Evolutionary conservation across 2,797 vertebrate genomes (phyloP).

Genomic region (Chloroceryle amazona): DNA sequence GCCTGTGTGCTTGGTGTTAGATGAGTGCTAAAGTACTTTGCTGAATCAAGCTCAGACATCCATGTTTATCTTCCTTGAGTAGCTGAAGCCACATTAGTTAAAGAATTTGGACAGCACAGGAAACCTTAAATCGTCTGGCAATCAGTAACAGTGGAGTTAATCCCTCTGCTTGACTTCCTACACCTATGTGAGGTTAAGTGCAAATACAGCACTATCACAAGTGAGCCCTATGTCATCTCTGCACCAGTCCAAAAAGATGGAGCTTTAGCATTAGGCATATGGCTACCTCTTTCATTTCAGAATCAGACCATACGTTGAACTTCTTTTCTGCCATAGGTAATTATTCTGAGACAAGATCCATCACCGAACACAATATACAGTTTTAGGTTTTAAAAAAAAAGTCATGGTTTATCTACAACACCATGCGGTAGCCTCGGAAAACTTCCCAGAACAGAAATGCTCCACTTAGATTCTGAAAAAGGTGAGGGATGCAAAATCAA

Average conservation of each 20-base stretch:
- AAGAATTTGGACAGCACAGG: constrained; percentile 17
- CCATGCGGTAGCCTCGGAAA: not conserved
- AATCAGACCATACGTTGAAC: rapidly evolving
- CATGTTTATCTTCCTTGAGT: not conserved
- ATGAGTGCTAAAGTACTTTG: not conserved
- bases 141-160: not conserved
- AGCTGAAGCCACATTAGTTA: not conserved
- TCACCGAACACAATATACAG: not conserved
- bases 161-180: not conserved
- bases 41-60: not conserved
- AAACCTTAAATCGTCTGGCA: constrained; percentile 10
- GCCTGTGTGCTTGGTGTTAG: not conserved
- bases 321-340: not conserved
- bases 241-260: not conserved
- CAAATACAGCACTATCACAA: not conserved
- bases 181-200: not conserved
- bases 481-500: not conserved
- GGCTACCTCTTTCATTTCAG: not conserved
- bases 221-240: not conserved
- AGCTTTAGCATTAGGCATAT: not conserved
- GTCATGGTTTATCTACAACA: not conserved
- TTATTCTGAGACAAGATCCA: not conserved
- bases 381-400: not conserved
- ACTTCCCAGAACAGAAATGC: not conserved
- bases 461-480: not conserved